Base-by-base conservation (phyloP, 2,888 invertebrate genomes). In the Pollenia labialis region DNA sequence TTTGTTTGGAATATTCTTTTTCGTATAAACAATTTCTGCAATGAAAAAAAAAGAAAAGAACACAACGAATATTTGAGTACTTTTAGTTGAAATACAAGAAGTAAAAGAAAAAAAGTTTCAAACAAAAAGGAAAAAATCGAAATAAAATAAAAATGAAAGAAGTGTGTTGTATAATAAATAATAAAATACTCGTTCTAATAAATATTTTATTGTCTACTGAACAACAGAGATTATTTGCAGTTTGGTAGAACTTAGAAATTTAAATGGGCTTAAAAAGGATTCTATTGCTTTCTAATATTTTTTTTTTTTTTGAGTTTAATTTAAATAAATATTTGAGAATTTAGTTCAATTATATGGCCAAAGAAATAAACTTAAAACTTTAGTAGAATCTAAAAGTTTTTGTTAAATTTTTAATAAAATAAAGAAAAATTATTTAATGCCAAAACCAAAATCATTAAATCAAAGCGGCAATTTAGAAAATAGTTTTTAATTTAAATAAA, bases 141-240 rank as follows among this genome's bases (percentile, higher is more conserved):
- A 58, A 58, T 32, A 32, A 9, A 42, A 11, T 8, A 64, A 16
- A 18, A 64, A 32, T 48, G 14, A n/a, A 58, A 40, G n/a, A 44
- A 16, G 16, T 52, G 32, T 60, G 6, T 79, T 60, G 6, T 79
- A 60, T 48, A 69, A 40, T 52, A 69, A 69, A 79, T 79, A 60
- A 52, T 42, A 71, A 79, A 69, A 6, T 40, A 52, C 40, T 69
- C 50, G 10, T 60, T 23, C n/a, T 52, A 14, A 50, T 69, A 79
- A 69, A 79, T 58, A 58, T 68, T 77, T 58, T 12, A 68, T 50
- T 60, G 23, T 48, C 9, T 69, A 18, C 40, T 52, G 16, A 23
- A 44, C n/a, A 71, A 23, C 23, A 32, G 8, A 69, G 23, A 60
- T 50, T 50, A 58, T 69, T 58, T 60, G 48, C 23, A 60, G 50